Percentiles rank a stretch among this genome's conserved stretches.
Evolutionary conservation across 2,797 vertebrate species (phyloP).

Genomic region (Enteromius thamalakanensis): DNA sequence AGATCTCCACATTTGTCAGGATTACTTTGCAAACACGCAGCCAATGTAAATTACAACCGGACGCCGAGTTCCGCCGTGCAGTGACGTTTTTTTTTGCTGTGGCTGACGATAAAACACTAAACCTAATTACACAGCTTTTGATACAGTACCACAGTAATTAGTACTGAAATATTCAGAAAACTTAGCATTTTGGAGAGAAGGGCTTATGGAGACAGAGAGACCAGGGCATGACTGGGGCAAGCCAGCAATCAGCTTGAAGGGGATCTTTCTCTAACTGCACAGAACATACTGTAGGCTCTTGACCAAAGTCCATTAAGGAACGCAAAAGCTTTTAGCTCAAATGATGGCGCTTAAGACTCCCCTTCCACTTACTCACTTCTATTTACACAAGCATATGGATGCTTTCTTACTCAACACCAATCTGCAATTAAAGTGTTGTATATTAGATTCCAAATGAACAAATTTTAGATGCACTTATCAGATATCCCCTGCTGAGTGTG

Average conservation of each 20-base stretch:
- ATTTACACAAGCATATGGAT: conserved; percentile 4
- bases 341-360: neutral
- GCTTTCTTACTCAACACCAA: neutral
- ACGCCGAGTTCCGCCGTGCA: neutral
- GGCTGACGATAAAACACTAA: conserved; percentile 30
- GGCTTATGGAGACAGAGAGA: conserved; percentile 20
- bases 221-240: neutral
- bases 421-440: conserved; percentile 5
- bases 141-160: conserved; percentile 39
- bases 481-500: conserved; percentile 27
- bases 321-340: neutral
- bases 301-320: neutral
- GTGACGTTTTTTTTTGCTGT: neutral
- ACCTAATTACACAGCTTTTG: conserved; percentile 41
- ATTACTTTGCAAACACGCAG: conserved; percentile 19
- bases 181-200: neutral
- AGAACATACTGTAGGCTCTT: neutral
- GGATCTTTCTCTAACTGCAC: conserved; percentile 8
- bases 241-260: conserved; percentile 39
- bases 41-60: conserved; percentile 39
- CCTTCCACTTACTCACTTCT: neutral
- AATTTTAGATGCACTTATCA: neutral
- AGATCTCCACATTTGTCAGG: conserved; percentile 45
- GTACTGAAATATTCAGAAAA: neutral
- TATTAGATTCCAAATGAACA: neutral